Evolutionary conservation across 2,797 vertebrate genomes (phyloP), one percentile per base, ranked within the genome.

Genomic region (Alcedo atthis): DNA sequence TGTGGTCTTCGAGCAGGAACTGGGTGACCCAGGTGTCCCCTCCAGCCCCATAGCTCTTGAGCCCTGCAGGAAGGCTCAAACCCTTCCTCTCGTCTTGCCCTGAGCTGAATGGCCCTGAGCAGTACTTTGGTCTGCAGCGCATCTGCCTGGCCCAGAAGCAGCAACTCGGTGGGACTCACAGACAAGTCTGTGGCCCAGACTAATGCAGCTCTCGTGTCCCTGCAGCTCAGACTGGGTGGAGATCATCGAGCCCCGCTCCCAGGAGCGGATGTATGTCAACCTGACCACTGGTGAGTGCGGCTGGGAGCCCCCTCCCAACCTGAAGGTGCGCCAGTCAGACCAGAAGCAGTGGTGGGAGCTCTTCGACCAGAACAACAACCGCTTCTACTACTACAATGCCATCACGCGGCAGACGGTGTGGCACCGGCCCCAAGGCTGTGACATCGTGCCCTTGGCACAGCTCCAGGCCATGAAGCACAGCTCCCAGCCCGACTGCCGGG

Each of bases 291-390:
- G 98, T 0, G 98, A 99, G 95, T 99, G 98, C 18, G 98, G 98
- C 95, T 99, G 99, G 99, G 98, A 98, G 54, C 97, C 98, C 8
- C 99, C 98, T 32, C 21, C 96, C 18, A 97, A 98, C 30, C 98
- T 98, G 81, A 97, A 97, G 17, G 97, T 99, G 24, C 98, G 98
- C 35, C 98, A 98, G 94, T 98, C 98, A 0, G 98, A 98, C 87
- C 98, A 98, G 71, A 98, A 98, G 97, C 99, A 99, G 95, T 99
- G 99, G 99, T 99, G 99, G 99, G 99, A 99, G 94, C 98, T 99
- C 71, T 99, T 98, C 2, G 99, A 99, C 97, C 97, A 97, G 48
- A 98, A 98, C 40, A 99, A 98, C 57, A 97, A 98, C 84, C 98
- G 99, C 70, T 99, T 99, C 97, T 99, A 99, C 97, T 99, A 99